phyloP scores from a whole-genome alignment of 2,888 invertebrate genomes.

The Hyposoter dolosus region DNA sequence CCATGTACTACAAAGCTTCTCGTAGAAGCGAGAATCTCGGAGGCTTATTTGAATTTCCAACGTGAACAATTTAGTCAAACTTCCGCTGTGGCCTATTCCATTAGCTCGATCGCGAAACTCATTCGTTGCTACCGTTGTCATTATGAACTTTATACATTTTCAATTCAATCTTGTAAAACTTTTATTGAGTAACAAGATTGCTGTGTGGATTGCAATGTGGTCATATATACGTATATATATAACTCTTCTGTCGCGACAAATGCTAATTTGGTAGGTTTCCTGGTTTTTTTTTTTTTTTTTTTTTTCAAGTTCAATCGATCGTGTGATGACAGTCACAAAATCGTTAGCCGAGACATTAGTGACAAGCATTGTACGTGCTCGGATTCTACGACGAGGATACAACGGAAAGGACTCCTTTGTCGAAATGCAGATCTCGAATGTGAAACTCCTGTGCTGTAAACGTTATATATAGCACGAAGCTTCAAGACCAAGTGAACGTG shows the following conservation, averaged over 20 bases:
- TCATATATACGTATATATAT: not conserved
- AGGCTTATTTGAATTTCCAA: conserved; percentile 56
- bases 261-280: not conserved
- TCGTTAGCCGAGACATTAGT: conserved; percentile 37
- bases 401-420: conserved; percentile 72
- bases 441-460: conserved; percentile 46
- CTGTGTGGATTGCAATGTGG: not conserved
- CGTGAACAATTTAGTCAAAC: conserved; percentile 53
- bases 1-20: conserved; percentile 39
- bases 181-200: not conserved
- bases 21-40: conserved; percentile 32
- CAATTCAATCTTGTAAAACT: conserved; percentile 14
- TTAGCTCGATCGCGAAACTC: conserved; percentile 44
- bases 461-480: conserved; percentile 25
- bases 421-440: conserved; percentile 65
- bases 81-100: conserved; percentile 46
- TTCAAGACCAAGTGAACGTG: conserved; percentile 49
- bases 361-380: conserved; percentile 45
- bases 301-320: conserved; percentile 27
- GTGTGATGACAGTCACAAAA: conserved; percentile 49
- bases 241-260: not conserved
- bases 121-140: conserved; percentile 19
- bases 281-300: not conserved
- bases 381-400: conserved; percentile 33
- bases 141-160: conserved; percentile 46